Evolutionary conservation across 2,797 vertebrate genomes (phyloP), one percentile per base, ranked within the genome.

Genomic region (Hemitrygon akajei): DNA sequence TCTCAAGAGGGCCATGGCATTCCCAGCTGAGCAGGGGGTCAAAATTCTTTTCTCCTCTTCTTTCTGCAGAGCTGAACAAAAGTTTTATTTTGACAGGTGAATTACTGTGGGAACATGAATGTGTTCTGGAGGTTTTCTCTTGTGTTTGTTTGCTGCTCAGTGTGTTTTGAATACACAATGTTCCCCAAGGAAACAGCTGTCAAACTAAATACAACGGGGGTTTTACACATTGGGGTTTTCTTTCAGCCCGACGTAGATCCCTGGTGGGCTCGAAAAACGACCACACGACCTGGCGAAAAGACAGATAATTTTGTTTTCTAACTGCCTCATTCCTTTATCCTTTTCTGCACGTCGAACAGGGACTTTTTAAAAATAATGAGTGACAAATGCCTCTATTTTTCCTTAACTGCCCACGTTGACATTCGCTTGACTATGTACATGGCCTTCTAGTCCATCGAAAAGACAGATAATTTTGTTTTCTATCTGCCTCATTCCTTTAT

Each of bases 81-180:
- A 75, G 87, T 94, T 94, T 91, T 93, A 93, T 92, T 94, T 94
- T 95, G 94, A 95, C 95, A 95, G 95, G 95, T 95, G 95, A 95
- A 95, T 94, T 95, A 95, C 93, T 95, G 95, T 95, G 95, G 95
- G 95, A 96, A 96, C 94, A 80, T 11, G 69, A 94, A 89, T 40
- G 93, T 93, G 92, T 94, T 84, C 94, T 93, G 40, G n/a, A 80
- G 27, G 91, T 7, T 94, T 94, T 94, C 91, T 94, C 47, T 94
- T 86, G 91, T 77, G 22, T 93, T 94, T 94, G 91, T 94, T 93
- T 93, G 60, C 93, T 81, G 76, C 86, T 93, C 73, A 91, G 94
- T 94, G 76, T 86, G 84, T 94, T 94, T 91, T 93, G 94, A 94
- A 94, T 79, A 94, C 93, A 93, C 94, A 94, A 77, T 94, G 75